Conservation (phyloP, 2,888 invertebrate species). For the Lamellibrachia satsuma region DNA sequence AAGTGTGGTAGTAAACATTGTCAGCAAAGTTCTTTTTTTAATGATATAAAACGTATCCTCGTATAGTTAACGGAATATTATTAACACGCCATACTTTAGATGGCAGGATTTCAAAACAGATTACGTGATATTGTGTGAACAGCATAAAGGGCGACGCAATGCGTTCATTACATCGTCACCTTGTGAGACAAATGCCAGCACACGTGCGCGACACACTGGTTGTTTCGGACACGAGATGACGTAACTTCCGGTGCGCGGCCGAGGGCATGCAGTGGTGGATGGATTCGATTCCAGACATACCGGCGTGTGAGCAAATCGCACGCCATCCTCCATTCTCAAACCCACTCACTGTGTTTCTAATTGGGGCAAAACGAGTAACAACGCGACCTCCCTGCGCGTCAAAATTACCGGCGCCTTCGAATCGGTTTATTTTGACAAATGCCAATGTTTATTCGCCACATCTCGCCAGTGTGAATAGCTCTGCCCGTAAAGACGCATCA, state of each 20-base stretch:
- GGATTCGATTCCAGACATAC: neutral
- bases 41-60: neutral
- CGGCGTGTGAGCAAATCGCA: neutral
- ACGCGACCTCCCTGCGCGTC: neutral
- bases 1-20: no score
- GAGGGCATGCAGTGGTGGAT: neutral
- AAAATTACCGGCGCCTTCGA: neutral
- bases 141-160: neutral
- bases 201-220: neutral
- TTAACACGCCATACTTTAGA: neutral
- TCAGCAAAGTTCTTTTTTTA: no score
- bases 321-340: neutral
- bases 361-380: neutral
- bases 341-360: neutral
- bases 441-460: neutral
- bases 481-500: slow-evolving; percentile 8
- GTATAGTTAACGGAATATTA: neutral
- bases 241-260: neutral
- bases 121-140: neutral
- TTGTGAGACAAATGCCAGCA: neutral
- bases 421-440: slow-evolving; percentile 17
- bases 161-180: neutral
- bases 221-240: neutral
- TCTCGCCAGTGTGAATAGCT: no score
- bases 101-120: neutral